Evolutionary conservation across 2,888 invertebrate genomes (phyloP), one percentile per base, ranked within the genome.

Genomic region (Cephus sareptanus): DNA sequence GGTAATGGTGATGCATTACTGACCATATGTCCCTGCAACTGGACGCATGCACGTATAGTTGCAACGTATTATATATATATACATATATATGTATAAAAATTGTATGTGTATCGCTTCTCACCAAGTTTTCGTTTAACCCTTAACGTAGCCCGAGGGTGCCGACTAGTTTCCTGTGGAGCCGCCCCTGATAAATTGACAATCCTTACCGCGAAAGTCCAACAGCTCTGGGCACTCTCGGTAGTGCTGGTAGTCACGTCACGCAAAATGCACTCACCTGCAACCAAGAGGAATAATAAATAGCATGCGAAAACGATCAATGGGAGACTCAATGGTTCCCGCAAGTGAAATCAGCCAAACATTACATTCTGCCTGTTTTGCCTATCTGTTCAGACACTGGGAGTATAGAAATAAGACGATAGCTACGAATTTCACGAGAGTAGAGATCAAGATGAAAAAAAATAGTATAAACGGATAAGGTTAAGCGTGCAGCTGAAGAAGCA

Each of bases 1-100:
- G 82, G 83, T 86, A 84, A 87, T 83, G 81, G 79, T 83, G 81
- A 86, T 85, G 79, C 82, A 85, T 87, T 83, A 83, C 84, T 76
- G 79, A 69, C 79, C 76, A 79, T 76, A 77, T 75, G 81, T 77
- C 83, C 79, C 40, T 31, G 71, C 71, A 71, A 71, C 56, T 56
- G 56, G 23, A 56, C 56, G 23, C 56, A 23, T 56, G 23, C 56
- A 56, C 56, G 23, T 56, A 23, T 56, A 56, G 56, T 23, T 56
- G 56, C 56, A 56, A 56, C 9, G 56, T 56, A 9, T 23, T 56
- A 56, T 23, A 23, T 56, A 56, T 56, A 56, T 56, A 23, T 1
- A 56, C 4, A 4, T 37, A 56, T 23, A 2, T 23, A 40, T 40
- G 4, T 15, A 40, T 23, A 40, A 9, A 56, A 6, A 1, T 71